These are phyloP conservation scores for Megaustenia siamemsis DNA, from an alignment of 2,888 invertebrate species.

Conservation along the genomic window DNA sequence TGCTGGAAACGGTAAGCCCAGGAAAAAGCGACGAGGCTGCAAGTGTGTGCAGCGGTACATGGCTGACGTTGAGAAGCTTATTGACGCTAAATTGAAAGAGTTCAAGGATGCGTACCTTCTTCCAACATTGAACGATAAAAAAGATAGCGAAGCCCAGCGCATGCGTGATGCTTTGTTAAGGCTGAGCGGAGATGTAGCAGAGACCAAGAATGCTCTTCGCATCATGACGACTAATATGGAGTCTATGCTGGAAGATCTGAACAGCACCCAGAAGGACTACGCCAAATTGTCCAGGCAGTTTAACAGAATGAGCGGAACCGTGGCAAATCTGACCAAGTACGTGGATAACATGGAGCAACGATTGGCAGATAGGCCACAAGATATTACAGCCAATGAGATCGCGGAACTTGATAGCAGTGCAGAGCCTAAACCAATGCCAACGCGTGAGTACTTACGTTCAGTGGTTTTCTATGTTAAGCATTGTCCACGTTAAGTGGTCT, in stretches of 20 bases:
- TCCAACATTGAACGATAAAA: constrained; percentile 42
- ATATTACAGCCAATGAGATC: constrained; percentile 24
- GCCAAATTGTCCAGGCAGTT: constrained; percentile 29
- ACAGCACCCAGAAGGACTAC: constrained; percentile 41
- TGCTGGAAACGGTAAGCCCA: constrained; percentile 9
- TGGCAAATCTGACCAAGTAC: constrained; percentile 44
- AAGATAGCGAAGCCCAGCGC: constrained; percentile 30
- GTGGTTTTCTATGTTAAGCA: too few species aligned
- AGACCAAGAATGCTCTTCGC: constrained; percentile 47
- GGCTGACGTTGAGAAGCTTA: constrained; percentile 53
- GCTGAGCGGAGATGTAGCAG: constrained; percentile 48
- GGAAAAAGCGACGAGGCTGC: constrained; percentile 50
- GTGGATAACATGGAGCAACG: constrained; percentile 47
- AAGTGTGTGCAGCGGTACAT: constrained; percentile 56
- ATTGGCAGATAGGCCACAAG: constrained; percentile 13
- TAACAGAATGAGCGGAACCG: constrained; percentile 37
- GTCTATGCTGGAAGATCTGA: constrained; percentile 38
- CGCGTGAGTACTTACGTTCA: constrained; percentile 45
- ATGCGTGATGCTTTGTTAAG: constrained; percentile 48
- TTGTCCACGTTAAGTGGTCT: too few species aligned
- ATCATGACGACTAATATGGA: constrained; percentile 41
- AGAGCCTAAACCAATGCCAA: constrained; percentile 38
- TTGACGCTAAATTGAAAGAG: constrained; percentile 54
- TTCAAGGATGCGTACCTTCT: constrained; percentile 55
- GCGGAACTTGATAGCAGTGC: constrained; percentile 17